phyloP scores from a whole-genome alignment of 2,113 vertebrate genomes.

The Hydrochoerus hydrochaeris region DNA sequence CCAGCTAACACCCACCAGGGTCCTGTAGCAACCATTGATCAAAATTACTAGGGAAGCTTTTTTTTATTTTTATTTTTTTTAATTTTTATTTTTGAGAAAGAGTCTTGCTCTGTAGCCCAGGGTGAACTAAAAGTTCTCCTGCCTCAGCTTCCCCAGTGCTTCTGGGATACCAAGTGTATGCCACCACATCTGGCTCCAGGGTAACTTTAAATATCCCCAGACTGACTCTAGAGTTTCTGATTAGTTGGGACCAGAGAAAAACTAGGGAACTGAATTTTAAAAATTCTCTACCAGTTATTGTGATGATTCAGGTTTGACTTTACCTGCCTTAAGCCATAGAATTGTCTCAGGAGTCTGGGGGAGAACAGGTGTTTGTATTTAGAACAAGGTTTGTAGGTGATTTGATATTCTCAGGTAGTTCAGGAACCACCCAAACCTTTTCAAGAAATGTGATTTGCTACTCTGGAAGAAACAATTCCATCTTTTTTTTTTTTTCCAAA shows the following conservation, averaged over 20 bases:
- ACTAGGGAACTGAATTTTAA: not conserved
- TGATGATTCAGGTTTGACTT: not conserved
- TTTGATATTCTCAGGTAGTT: not conserved
- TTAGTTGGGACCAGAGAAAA: not conserved
- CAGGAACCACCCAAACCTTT: not conserved
- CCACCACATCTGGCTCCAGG: not conserved
- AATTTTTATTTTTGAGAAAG: not conserved
- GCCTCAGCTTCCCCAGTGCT: not conserved
- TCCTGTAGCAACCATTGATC: not conserved
- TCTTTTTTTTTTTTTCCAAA: not conserved
- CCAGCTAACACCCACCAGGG: not conserved
- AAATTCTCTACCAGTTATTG: not conserved
- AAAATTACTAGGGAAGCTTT: not conserved
- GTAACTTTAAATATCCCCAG: not conserved
- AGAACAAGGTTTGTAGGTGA: not conserved
- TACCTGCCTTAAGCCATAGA: not conserved
- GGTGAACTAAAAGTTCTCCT: not conserved
- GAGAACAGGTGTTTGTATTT: not conserved
- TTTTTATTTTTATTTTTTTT: not conserved
- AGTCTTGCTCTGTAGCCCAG: not conserved
- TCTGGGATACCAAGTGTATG: not conserved
- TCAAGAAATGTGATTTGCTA: conserved; percentile 13
- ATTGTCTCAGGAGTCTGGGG: not conserved
- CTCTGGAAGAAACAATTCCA: not conserved
- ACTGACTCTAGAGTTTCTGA: not conserved